These are phyloP conservation scores for Pteronura brasiliensis DNA, from an alignment of 2,113 vertebrate genomes.

Conservation along the genomic window DNA sequence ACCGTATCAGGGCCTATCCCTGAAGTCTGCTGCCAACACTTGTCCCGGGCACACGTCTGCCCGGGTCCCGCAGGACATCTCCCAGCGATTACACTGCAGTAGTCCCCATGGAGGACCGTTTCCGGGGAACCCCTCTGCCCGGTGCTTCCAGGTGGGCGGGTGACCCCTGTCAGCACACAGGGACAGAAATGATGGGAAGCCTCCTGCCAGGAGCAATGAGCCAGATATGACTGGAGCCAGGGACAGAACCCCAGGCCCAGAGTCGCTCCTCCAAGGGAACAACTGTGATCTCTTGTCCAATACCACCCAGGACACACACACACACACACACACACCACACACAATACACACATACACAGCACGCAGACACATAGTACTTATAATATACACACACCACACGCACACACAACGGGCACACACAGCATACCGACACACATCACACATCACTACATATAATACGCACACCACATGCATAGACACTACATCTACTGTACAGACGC, in stretches of 20 bases:
- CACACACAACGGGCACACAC: not conserved
- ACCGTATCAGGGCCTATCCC: not conserved
- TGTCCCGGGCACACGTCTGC: rapidly evolving
- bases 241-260: not conserved
- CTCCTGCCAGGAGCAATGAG: not conserved
- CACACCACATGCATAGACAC: not conserved
- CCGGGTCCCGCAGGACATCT: too few relatives aligned
- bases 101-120: rapidly evolving
- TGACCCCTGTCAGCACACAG: rapidly evolving
- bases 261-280: not conserved
- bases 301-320: not conserved
- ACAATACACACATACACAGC: too few relatives aligned
- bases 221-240: not conserved
- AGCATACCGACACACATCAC: not conserved
- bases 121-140: rapidly evolving
- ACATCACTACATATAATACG: not conserved
- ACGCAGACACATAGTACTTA: not conserved
- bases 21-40: not conserved
- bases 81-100: rapidly evolving
- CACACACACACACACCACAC: not conserved
- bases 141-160: rapidly evolving
- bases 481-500: not conserved
- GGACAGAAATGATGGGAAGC: not conserved
- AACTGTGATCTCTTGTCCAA: not conserved
- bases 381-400: not conserved